Evolutionary conservation across 2,888 invertebrate genomes (phyloP).

Genomic region (Spicauda simplicius): DNA sequence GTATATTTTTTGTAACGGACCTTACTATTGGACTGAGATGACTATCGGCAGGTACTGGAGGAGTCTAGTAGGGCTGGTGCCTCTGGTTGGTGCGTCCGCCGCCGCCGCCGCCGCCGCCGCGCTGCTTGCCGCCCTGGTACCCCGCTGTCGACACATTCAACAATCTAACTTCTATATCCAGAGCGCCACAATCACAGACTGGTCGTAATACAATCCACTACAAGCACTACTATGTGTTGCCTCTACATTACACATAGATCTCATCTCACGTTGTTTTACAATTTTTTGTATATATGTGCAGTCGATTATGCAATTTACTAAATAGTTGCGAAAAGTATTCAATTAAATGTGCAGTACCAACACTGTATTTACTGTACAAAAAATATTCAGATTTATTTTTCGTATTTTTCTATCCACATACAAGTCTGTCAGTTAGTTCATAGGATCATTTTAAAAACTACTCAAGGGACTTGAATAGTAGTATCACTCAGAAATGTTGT

Average conservation of each 20-base stretch:
- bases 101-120: conserved; percentile 89
- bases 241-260: neutral
- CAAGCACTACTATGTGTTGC: conserved; percentile 10
- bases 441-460: no score
- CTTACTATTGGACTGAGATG: conserved; percentile 82
- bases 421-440: no score
- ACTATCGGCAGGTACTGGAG: conserved; percentile 74
- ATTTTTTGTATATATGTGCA: no score
- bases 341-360: no score
- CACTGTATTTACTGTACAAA: no score
- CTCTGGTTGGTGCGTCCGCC: conserved; percentile 92
- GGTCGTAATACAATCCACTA: conserved; percentile 20
- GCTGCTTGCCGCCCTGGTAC: conserved; percentile 94
- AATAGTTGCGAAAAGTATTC: neutral
- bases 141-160: conserved; percentile 69
- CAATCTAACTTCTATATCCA: conserved; percentile 37
- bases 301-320: no score
- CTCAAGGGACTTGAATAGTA: no score
- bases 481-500: no score
- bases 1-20: conserved; percentile 52
- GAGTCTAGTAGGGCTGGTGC: conserved; percentile 92
- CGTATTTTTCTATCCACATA: no score
- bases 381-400: no score
- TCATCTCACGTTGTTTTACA: neutral
- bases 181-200: conserved; percentile 35